Evolutionary conservation across 2,888 invertebrate species (phyloP).

Genomic region (Sphaerophoria taeniata): DNA sequence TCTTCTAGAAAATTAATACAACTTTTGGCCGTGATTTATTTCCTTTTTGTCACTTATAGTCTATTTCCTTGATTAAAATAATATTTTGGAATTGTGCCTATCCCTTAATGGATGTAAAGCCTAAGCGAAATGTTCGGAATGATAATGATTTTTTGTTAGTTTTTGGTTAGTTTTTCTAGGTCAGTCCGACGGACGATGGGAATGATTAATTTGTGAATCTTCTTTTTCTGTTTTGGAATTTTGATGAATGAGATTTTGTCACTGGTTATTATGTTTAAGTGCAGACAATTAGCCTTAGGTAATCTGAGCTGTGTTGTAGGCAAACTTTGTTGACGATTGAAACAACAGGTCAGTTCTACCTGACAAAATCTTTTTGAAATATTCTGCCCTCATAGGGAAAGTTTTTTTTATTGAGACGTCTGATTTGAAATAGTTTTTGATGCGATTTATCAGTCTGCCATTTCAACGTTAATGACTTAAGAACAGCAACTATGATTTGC

Average conservation of each 20-base stretch:
- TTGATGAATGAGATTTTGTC: conserved; percentile 25
- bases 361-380: no score
- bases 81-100: conserved; percentile 41
- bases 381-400: no score
- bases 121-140: conserved; percentile 19
- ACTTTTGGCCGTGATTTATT: conserved; percentile 10
- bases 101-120: conserved; percentile 44
- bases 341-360: no score
- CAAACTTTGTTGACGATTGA: no score
- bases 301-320: no score
- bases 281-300: no score
- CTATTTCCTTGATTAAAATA: conserved; percentile 42
- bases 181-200: conserved; percentile 21
- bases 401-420: no score
- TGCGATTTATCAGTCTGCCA: no score
- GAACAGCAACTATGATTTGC: no score
- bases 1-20: conserved; percentile 1
- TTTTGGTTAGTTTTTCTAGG: conserved; percentile 11
- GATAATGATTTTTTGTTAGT: conserved; percentile 46
- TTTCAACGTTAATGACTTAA: no score
- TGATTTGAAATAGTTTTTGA: no score
- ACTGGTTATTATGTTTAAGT: no score
- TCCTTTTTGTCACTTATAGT: conserved; percentile 43
- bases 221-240: conserved; percentile 14
- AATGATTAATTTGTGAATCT: conserved; percentile 16